Evolutionary conservation across 2,888 invertebrate species (phyloP), one percentile per base, ranked within the genome.

Genomic region (Drosophila nigricruria): DNA sequence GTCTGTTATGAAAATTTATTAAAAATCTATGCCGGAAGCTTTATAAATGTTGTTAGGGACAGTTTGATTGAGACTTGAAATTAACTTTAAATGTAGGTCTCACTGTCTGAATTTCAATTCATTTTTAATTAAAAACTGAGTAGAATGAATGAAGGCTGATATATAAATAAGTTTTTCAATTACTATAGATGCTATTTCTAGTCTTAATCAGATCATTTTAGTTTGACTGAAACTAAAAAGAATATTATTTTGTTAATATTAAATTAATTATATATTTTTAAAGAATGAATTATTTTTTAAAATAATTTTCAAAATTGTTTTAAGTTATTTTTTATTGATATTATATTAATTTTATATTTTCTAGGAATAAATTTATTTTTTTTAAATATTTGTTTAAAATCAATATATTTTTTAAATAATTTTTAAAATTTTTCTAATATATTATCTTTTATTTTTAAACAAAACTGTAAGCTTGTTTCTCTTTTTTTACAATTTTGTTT

Each of bases 11-110:
- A 63, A 74, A 74, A 82, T 84, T 89, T 89, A 84, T 87, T 79
- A 88, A 84, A 82, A 89, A 78, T 81, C 70, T 68, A 76, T 81
- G 85, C 42, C 63, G 61, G 34, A 84, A 81, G 71, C 67, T 36
- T 50, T 73, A 58, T 64, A 54, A 60, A 42, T 52, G 12, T 34
- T 34, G 43, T n/a, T n/a, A n/a, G 23, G 30, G 30, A n/a, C 32
- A n/a, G 42, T 30, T 56, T 42, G 18, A 56, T 42, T 56, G 54
- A 27, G 25, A 1, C 9, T 27, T 14, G 1, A 9, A 27, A 40
- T 27, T 1, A 20, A 20, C 18, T 6, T 18, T 4, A 27, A 54
- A 12, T 40, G 42, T 12, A 3, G n/a, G 14, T 14, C 12, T 65
- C 20, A 3, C 43, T 49, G 20, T 27, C 20, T 42, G 53, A 57